Conservation (phyloP, 1,140 invertebrate genomes). For the Polyergus mexicanus region DNA sequence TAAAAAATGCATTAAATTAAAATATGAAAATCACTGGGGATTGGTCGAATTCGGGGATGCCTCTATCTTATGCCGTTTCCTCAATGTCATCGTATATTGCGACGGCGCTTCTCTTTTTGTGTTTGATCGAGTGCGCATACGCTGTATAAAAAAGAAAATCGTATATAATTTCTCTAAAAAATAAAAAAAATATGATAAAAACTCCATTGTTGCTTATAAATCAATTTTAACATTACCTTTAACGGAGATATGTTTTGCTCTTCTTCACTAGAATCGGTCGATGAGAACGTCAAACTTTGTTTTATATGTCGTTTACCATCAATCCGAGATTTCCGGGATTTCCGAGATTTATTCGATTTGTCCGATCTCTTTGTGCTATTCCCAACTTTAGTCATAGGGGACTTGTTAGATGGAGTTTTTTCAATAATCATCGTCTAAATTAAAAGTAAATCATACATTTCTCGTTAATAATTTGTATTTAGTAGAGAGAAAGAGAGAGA, state of each 20-base stretch:
- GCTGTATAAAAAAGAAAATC: background rate
- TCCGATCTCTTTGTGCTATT: background rate
- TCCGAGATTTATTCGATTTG: background rate
- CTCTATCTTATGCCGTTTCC: background rate
- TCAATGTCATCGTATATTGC: conserved; percentile 1
- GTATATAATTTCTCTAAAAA: background rate
- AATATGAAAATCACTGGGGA: background rate
- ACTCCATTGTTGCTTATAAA: background rate
- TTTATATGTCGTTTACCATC: background rate
- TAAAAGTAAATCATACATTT: background rate
- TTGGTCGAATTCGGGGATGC: background rate
- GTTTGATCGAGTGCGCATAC: background rate
- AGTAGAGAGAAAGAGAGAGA: too few relatives aligned
- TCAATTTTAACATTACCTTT: conserved; percentile 33
- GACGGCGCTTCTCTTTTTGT: background rate
- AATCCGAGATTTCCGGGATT: background rate
- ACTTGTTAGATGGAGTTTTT: background rate
- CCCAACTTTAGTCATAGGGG: background rate
- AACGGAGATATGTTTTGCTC: background rate
- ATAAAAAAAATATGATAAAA: background rate
- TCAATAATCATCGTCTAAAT: conserved; percentile 5
- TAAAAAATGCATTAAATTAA: background rate
- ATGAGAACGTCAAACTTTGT: background rate
- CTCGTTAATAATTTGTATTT: conserved; percentile 1
- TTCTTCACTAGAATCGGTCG: conserved; percentile 6